Conservation (phyloP, 2,888 invertebrate genomes). For the Chloromyia formosa region DNA sequence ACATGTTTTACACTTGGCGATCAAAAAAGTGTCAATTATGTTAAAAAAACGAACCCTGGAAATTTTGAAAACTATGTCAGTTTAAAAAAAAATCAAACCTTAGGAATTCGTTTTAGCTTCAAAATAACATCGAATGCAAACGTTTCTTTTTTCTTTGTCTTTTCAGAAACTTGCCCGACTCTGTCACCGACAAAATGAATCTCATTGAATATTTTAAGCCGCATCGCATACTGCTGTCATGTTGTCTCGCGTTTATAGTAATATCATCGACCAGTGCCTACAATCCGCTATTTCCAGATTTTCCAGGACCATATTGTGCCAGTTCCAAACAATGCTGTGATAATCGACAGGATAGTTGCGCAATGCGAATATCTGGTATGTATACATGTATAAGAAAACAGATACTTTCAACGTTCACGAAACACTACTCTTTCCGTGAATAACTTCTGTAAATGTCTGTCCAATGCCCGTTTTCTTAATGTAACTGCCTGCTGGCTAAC, state of each 20-base stretch:
- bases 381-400: constrained; percentile 43
- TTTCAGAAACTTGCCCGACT: constrained; percentile 41
- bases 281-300: constrained; percentile 53
- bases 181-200: constrained; percentile 42
- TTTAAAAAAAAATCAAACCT: no score
- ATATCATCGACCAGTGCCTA: constrained; percentile 5
- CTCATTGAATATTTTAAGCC: constrained; percentile 42
- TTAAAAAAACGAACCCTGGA: no score
- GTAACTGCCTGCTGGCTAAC: no score
- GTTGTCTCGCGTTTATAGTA: constrained; percentile 36
- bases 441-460: no score
- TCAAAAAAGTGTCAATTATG: no score
- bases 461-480: no score
- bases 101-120: no score
- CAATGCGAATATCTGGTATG: constrained; percentile 78
- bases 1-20: no score
- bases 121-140: no score
- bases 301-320: constrained; percentile 61
- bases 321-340: constrained; percentile 72
- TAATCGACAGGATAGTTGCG: constrained; percentile 81
- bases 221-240: constrained; percentile 34
- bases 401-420: not conserved
- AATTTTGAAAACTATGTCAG: no score
- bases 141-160: constrained; percentile 15
- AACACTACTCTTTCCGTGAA: not conserved